Percentiles rank a stretch among this genome's conserved stretches.
Evolutionary conservation across 37 sponge, comb jelly and placozoan genomes (phyloP).

Genomic region (Crambe crambe): DNA sequence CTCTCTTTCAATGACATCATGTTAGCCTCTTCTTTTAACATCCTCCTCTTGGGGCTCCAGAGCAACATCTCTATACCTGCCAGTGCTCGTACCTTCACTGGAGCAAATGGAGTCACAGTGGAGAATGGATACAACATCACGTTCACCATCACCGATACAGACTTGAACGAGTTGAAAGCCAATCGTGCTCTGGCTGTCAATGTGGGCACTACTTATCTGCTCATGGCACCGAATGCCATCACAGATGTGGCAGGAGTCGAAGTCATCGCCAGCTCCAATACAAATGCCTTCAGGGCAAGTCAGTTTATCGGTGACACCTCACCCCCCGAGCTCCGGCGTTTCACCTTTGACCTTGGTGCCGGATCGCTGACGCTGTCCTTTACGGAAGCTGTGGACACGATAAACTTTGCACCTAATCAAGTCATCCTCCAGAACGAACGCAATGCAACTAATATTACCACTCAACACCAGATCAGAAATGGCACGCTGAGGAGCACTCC

Average conservation of each 20-base stretch:
- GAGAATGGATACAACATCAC: constrained; percentile 83
- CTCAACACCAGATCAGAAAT: constrained; percentile 40
- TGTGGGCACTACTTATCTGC: constrained; percentile 51
- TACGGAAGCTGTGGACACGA: constrained; percentile 75
- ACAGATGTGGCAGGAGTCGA: constrained; percentile 79
- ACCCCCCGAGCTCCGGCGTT: constrained; percentile 56
- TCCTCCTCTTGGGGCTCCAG: constrained; percentile 44
- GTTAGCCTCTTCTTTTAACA: constrained; percentile 42
- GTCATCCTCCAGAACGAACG: constrained; percentile 70
- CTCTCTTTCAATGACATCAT: constrained; percentile 86
- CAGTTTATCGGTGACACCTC: constrained; percentile 51
- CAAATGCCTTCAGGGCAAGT: constrained; percentile 38
- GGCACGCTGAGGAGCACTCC: constrained; percentile 19
- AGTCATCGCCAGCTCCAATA: constrained; percentile 64
- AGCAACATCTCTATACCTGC: background rate
- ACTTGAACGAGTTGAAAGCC: constrained; percentile 82
- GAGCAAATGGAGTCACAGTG: constrained; percentile 24
- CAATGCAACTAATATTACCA: constrained; percentile 23
- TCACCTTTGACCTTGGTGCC: constrained; percentile 71
- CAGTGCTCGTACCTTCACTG: constrained; percentile 50
- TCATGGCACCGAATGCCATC: constrained; percentile 70
- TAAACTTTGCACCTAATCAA: constrained; percentile 27
- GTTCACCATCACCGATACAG: constrained; percentile 49
- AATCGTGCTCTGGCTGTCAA: constrained; percentile 47
- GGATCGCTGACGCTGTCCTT: constrained; percentile 66